A percentile compares a stretch with the other conserved stretches of the same genome.
Evolutionary conservation across 2,113 vertebrate genomes (phyloP).

Genomic region (Psophia crepitans): DNA sequence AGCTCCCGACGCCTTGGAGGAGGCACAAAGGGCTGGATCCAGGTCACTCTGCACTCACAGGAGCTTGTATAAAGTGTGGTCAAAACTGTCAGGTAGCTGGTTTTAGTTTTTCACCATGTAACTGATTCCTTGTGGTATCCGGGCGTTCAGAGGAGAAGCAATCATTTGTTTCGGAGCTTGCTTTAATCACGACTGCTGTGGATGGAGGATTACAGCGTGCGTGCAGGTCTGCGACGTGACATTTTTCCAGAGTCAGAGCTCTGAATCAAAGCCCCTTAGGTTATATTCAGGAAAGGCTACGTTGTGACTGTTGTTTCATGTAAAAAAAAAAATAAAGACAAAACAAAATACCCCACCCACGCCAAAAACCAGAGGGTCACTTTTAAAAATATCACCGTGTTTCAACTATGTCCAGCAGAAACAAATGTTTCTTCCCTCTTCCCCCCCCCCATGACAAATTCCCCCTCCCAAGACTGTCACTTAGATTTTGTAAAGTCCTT

Average conservation of each 20-base stretch:
- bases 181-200: not conserved
- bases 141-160: not conserved
- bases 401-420: not conserved
- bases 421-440: not conserved
- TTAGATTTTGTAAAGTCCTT: constrained; percentile 50
- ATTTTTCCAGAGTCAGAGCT: not conserved
- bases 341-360: too few relatives aligned
- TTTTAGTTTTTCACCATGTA: not conserved
- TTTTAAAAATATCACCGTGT: not conserved
- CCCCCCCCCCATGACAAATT: not conserved
- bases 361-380: not conserved
- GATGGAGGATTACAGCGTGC: not conserved
- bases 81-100: not conserved
- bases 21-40: not conserved
- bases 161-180: not conserved
- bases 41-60: not conserved
- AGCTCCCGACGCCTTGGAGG: not conserved
- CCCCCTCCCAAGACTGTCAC: constrained; percentile 17
- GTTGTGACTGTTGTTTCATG: not conserved
- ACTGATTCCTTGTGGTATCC: not conserved
- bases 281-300: not conserved
- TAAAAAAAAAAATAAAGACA: not conserved
- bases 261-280: not conserved
- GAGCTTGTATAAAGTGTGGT: not conserved
- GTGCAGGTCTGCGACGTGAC: not conserved